A percentile compares a stretch with the other conserved stretches of the same genome.
Evolutionary conservation across 2,797 vertebrate species (phyloP).

Genomic region (Nyctibius grandis): DNA sequence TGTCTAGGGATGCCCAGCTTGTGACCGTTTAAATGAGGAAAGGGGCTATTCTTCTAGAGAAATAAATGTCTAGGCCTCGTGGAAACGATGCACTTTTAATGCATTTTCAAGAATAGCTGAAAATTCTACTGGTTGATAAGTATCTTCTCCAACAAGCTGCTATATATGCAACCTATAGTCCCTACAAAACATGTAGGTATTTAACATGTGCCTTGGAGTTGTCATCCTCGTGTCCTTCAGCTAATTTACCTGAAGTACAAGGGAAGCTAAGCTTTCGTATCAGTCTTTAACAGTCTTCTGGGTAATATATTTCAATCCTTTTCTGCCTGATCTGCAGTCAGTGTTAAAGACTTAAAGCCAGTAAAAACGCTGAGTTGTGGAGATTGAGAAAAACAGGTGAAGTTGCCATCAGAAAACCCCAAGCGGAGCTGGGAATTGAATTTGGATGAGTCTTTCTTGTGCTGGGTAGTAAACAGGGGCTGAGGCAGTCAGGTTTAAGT

Average conservation of each 20-base stretch:
- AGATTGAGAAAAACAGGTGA: neutral
- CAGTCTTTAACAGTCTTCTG: neutral
- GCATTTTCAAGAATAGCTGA: neutral
- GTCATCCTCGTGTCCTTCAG: neutral
- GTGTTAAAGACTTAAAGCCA: neutral
- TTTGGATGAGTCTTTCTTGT: neutral
- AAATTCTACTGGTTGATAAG: neutral
- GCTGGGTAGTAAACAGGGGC: neutral
- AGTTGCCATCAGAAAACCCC: neutral
- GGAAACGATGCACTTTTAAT: neutral
- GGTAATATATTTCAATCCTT: neutral
- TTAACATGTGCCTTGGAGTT: neutral
- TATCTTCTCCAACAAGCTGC: neutral
- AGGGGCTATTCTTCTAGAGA: neutral
- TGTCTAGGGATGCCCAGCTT: neutral
- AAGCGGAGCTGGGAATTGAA: neutral
- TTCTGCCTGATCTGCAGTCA: neutral
- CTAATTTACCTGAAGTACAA: neutral
- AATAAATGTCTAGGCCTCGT: neutral
- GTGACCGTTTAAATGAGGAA: neutral
- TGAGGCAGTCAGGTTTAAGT: neutral
- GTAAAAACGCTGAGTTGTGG: neutral
- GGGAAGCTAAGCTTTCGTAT: neutral
- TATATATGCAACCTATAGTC: neutral
- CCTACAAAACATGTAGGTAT: neutral